These are phyloP conservation scores for Tolmerus cingulatus DNA, from an alignment of 2,888 invertebrate genomes.

Conservation along the genomic window DNA sequence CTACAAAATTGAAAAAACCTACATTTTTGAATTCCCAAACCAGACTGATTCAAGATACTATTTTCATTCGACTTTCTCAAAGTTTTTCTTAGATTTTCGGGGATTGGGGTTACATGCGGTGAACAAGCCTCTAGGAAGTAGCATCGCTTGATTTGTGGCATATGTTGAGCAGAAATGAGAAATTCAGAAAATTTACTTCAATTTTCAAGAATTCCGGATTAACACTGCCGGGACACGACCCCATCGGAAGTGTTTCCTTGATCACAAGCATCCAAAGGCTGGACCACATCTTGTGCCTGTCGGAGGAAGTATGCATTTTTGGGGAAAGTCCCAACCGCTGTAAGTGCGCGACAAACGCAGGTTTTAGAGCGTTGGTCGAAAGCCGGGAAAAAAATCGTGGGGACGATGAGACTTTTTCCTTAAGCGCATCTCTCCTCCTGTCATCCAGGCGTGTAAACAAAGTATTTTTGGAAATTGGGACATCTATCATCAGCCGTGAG, in stretches of 20 bases:
- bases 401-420: not conserved
- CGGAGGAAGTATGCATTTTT: not conserved
- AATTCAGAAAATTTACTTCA: not conserved
- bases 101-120: not conserved
- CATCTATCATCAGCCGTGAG: conserved; percentile 24
- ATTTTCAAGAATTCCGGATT: not conserved
- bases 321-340: not conserved
- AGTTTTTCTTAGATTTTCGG: not conserved
- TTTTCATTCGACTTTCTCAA: not conserved
- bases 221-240: not conserved
- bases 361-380: not conserved
- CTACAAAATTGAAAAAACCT: too few species aligned
- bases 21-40: not conserved
- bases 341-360: not conserved
- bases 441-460: conserved; percentile 16
- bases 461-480: conserved; percentile 37
- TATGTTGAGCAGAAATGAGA: not conserved
- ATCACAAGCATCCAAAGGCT: not conserved
- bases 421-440: conserved; percentile 7
- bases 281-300: not conserved
- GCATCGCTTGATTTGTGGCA: conserved; percentile 1
- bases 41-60: not conserved
- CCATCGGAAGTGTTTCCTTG: conserved; percentile 19
- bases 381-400: not conserved
- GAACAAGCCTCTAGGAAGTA: not conserved